A percentile compares a stretch with the other conserved stretches of the same genome.
Conservation (phyloP, 2,888 invertebrate genomes). For the Agrochola lota region DNA sequence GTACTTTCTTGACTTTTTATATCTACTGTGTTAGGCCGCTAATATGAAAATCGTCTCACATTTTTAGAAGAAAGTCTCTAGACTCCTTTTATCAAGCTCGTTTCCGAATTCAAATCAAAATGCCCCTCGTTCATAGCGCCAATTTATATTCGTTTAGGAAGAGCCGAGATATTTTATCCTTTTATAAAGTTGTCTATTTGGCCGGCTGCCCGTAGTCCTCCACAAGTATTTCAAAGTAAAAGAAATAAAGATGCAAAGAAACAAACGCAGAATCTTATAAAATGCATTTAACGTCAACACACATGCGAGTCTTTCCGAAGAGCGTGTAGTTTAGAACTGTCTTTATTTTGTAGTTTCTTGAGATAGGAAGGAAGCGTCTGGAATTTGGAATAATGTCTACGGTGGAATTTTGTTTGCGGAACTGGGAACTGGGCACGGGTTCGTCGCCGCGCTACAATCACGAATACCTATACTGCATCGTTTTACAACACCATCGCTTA, state of each 20-base stretch:
- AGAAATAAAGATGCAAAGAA: conserved; percentile 82
- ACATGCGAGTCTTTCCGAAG: conserved; percentile 79
- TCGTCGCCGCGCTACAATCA: conserved; percentile 50
- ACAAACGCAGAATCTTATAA: conserved; percentile 87
- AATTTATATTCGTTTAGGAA: conserved; percentile 81
- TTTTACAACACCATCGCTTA: conserved; percentile 74
- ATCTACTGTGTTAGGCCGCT: conserved; percentile 69
- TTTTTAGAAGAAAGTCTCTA: conserved; percentile 49
- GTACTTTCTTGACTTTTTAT: conserved; percentile 77
- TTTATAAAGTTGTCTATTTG: conserved; percentile 86
- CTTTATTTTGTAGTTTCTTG: conserved; percentile 79
- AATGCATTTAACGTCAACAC: conserved; percentile 87
- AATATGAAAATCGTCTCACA: conserved; percentile 62
- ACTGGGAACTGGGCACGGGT: conserved; percentile 62
- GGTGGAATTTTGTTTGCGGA: conserved; percentile 73
- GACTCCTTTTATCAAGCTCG: conserved; percentile 52
- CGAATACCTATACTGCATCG: conserved; percentile 66
- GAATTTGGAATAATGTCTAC: conserved; percentile 76
- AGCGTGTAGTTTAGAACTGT: conserved; percentile 78
- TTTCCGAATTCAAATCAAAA: conserved; percentile 64
- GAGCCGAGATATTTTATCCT: conserved; percentile 79
- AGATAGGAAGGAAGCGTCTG: conserved; percentile 69
- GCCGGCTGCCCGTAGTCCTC: conserved; percentile 82
- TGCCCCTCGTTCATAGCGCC: conserved; percentile 70
- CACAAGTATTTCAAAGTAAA: conserved; percentile 83